Evolutionary conservation across 1,140 invertebrate species (phyloP).

Genomic region (Cherax quadricarinatus): DNA sequence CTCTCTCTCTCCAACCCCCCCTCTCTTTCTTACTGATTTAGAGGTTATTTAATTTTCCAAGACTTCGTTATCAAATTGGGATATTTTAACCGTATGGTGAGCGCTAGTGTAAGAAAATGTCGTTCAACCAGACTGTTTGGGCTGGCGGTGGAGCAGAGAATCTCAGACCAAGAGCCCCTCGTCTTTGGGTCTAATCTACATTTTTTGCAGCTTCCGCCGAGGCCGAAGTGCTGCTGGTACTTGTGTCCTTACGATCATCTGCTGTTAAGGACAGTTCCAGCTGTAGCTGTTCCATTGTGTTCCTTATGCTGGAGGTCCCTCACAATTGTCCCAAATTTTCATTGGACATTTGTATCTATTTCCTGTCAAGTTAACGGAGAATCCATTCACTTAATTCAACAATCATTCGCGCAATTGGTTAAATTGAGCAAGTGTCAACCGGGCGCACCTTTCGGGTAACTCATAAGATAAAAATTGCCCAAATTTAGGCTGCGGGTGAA

Average conservation of each 20-base stretch:
- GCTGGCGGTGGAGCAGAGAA: not conserved
- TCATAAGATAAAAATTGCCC: not conserved
- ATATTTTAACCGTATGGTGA: constrained; percentile 58
- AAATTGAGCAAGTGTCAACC: constrained; percentile 19
- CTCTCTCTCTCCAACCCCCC: not conserved
- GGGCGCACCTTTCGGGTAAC: not conserved
- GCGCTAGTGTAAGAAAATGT: constrained; percentile 43
- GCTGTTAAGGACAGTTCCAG: not conserved
- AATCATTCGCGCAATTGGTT: constrained; percentile 39
- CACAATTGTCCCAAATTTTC: constrained; percentile 44
- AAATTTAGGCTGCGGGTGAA: no score
- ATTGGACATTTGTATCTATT: constrained; percentile 59
- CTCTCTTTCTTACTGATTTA: constrained; percentile 4
- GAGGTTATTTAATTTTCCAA: constrained; percentile 36
- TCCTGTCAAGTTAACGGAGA: constrained; percentile 33
- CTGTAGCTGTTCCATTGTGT: constrained; percentile 5
- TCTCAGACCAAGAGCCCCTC: constrained; percentile 30
- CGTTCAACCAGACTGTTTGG: constrained; percentile 20
- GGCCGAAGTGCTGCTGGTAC: not conserved
- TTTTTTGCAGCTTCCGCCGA: constrained; percentile 29
- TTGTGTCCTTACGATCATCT: constrained; percentile 19
- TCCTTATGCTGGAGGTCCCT: constrained; percentile 42
- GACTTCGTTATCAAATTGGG: constrained; percentile 45
- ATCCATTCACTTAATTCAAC: constrained; percentile 54
- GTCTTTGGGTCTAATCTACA: constrained; percentile 36